Evolutionary conservation across 1,140 invertebrate genomes (phyloP).

Genomic region (Aricia agestis): DNA sequence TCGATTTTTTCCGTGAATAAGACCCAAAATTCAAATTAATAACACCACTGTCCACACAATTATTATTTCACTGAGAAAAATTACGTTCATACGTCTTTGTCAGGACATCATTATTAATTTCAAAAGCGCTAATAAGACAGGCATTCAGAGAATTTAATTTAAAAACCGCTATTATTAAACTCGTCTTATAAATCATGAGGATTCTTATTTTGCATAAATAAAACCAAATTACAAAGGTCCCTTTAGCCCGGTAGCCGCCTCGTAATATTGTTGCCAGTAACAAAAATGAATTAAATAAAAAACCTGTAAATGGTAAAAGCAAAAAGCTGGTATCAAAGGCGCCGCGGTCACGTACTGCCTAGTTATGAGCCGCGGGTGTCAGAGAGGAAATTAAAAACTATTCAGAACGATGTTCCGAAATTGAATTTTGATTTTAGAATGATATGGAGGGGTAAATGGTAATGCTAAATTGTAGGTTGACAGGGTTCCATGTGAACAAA

Average conservation of each 20-base stretch:
- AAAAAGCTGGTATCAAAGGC: slow-evolving; percentile 65
- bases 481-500: not conserved
- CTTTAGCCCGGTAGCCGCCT: slow-evolving; percentile 68
- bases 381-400: slow-evolving; percentile 59
- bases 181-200: slow-evolving; percentile 56
- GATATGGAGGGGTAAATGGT: slow-evolving; percentile 31
- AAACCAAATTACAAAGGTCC: slow-evolving; percentile 64
- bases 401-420: slow-evolving; percentile 50
- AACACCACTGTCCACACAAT: slow-evolving; percentile 1
- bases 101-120: slow-evolving; percentile 16
- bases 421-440: slow-evolving; percentile 31
- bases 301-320: slow-evolving; percentile 48
- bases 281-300: slow-evolving; percentile 58
- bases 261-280: slow-evolving; percentile 67
- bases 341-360: slow-evolving; percentile 65
- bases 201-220: slow-evolving; percentile 72
- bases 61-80: slow-evolving; percentile 2
- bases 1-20: not conserved
- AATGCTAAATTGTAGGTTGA: slow-evolving; percentile 9
- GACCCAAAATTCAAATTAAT: not conserved
- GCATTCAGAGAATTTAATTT: slow-evolving; percentile 22
- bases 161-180: slow-evolving; percentile 23
- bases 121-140: slow-evolving; percentile 24
- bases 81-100: not conserved
- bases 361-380: slow-evolving; percentile 66